Evolutionary conservation across 1,140 invertebrate species (phyloP).

Genomic region (Neelides sp.): DNA sequence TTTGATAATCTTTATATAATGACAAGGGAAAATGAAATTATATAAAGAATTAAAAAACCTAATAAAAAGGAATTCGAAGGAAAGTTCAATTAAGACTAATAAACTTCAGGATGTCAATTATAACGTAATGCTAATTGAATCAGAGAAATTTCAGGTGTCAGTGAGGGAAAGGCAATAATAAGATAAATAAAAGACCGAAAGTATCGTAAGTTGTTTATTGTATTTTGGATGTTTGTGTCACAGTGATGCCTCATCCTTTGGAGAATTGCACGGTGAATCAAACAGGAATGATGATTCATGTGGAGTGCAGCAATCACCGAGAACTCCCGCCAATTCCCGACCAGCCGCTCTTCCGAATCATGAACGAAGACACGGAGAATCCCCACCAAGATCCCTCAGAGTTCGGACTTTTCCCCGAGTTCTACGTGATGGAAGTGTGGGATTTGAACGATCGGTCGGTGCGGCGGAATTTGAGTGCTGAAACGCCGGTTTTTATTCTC

Average conservation of each 20-base stretch:
- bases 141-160: slow-evolving; percentile 5
- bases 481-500: slow-evolving; percentile 32
- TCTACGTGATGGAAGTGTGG: slow-evolving; percentile 30
- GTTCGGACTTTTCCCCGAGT: slow-evolving; percentile 29
- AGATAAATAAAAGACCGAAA: too few relatives aligned
- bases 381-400: slow-evolving; percentile 24
- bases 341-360: slow-evolving; percentile 29
- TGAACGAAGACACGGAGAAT: slow-evolving; percentile 26
- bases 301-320: slow-evolving; percentile 47
- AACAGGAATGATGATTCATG: slow-evolving; percentile 63
- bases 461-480: slow-evolving; percentile 30
- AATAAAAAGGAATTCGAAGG: too few relatives aligned
- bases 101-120: too few relatives aligned
- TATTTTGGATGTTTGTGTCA: slow-evolving; percentile 3
- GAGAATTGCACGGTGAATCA: slow-evolving; percentile 77
- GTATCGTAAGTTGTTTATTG: background rate
- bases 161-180: too few relatives aligned
- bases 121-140: too few relatives aligned
- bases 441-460: slow-evolving; percentile 29
- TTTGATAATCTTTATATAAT: too few relatives aligned
- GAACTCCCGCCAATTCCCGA: slow-evolving; percentile 28
- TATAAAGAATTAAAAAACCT: too few relatives aligned
- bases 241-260: slow-evolving; percentile 41
- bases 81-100: too few relatives aligned
- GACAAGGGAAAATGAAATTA: too few relatives aligned